These are phyloP conservation scores for Myripristis murdjan DNA, from an alignment of 2,797 vertebrate genomes.

Conservation along the genomic window DNA sequence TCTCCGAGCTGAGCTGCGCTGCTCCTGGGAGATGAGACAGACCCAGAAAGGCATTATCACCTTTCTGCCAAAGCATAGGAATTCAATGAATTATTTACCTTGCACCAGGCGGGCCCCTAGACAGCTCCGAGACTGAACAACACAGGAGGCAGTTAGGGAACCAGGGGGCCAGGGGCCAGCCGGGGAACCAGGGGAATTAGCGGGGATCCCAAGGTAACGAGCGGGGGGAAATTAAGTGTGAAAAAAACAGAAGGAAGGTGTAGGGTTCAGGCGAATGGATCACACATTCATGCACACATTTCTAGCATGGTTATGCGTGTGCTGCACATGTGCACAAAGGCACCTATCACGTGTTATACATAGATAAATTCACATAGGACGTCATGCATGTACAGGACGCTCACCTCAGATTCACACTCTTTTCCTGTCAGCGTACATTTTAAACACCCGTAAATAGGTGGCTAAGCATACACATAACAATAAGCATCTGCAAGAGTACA, in stretches of 20 bases:
- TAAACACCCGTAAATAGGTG: constrained; percentile 32
- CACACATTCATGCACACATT: constrained; percentile 41
- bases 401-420: constrained; percentile 13
- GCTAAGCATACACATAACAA: constrained; percentile 48
- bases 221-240: constrained; percentile 77
- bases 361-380: constrained; percentile 15
- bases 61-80: constrained; percentile 77
- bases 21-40: constrained; percentile 69
- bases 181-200: constrained; percentile 53
- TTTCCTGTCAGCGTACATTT: constrained; percentile 35
- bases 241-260: constrained; percentile 65
- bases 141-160: constrained; percentile 71
- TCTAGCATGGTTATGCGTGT: constrained; percentile 22
- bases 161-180: constrained; percentile 66
- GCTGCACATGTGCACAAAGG: constrained; percentile 20
- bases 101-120: constrained; percentile 63
- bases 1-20: constrained; percentile 41
- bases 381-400: constrained; percentile 22
- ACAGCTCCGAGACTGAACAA: constrained; percentile 56
- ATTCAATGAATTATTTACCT: constrained; percentile 83
- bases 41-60: constrained; percentile 83
- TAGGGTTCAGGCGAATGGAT: constrained; percentile 61
- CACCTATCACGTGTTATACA: constrained; percentile 5
- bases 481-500: constrained; percentile 24
- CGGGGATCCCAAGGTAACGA: constrained; percentile 66